Conservation (phyloP, 2,797 vertebrate species). For the Pogonophryne albipinna region DNA sequence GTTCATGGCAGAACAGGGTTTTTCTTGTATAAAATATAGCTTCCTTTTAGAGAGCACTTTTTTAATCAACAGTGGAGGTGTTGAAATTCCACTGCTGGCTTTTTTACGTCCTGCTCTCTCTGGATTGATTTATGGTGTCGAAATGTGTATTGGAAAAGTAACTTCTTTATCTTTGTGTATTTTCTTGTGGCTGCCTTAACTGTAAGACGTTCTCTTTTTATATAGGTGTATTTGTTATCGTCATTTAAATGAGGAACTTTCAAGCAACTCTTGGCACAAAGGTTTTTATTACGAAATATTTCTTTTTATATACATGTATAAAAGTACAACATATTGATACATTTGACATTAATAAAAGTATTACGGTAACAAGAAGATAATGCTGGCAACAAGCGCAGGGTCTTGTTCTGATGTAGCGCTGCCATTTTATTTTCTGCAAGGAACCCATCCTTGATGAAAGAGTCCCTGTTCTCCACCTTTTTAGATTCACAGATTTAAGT, state of each 20-base stretch:
- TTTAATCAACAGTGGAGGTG: constrained; percentile 7
- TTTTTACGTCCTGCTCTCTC: constrained; percentile 20
- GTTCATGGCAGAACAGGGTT: constrained; percentile 21
- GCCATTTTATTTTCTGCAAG: background rate
- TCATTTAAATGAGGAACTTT: constrained; percentile 18
- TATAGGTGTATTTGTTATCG: constrained; percentile 23
- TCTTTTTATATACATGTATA: constrained; percentile 59
- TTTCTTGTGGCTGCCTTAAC: constrained; percentile 61
- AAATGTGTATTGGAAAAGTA: constrained; percentile 35
- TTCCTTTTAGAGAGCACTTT: constrained; percentile 37
- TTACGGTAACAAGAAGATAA: constrained; percentile 63
- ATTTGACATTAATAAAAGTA: constrained; percentile 51
- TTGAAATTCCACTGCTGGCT: constrained; percentile 4
- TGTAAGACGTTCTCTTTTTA: constrained; percentile 40
- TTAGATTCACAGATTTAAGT: background rate
- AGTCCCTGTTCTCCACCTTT: background rate
- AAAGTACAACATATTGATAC: constrained; percentile 58
- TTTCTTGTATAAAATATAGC: constrained; percentile 19
- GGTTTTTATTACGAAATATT: constrained; percentile 67
- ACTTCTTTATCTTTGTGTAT: constrained; percentile 16
- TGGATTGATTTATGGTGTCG: constrained; percentile 34
- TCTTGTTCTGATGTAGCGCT: constrained; percentile 37
- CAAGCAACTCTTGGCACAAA: constrained; percentile 49
- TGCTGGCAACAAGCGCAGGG: constrained; percentile 19
- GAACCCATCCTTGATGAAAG: constrained; percentile 24